Evolutionary conservation across 2,113 vertebrate genomes (phyloP).

Genomic region (Arizona elegans): DNA sequence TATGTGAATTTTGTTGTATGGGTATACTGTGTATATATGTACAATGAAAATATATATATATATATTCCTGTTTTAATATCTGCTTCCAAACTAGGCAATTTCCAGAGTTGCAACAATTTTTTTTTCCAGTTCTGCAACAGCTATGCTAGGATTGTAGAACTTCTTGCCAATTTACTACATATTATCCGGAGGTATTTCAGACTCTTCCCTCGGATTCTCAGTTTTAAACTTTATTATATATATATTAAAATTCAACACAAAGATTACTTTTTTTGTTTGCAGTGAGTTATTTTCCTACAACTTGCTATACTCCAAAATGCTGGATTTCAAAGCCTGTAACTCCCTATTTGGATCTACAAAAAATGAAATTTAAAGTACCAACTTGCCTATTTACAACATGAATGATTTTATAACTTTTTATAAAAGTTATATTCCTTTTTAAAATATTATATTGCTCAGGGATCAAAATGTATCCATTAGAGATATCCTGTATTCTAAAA

Average conservation of each 20-base stretch:
- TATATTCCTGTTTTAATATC: too few relatives aligned
- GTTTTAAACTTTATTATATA: background rate
- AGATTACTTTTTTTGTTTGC: background rate
- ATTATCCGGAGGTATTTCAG: background rate
- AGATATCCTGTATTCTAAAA: background rate
- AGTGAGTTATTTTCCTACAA: background rate
- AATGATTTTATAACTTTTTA: conserved; percentile 41
- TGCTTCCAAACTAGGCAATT: conserved; percentile 20
- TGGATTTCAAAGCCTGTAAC: background rate
- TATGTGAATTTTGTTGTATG: too few relatives aligned
- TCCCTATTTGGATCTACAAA: background rate
- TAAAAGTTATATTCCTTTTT: background rate
- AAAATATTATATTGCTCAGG: background rate
- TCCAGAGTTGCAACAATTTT: background rate
- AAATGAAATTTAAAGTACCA: background rate
- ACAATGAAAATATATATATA: too few relatives aligned
- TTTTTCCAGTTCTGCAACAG: background rate
- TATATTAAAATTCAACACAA: background rate
- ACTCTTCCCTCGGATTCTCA: background rate
- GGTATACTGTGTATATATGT: too few relatives aligned
- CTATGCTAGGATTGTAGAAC: background rate
- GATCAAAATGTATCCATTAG: conserved; percentile 49
- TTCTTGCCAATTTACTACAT: background rate
- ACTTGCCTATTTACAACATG: background rate
- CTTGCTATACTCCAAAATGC: background rate